phyloP scores from a whole-genome alignment of 2,888 invertebrate genomes.

The Gibbula magus region DNA sequence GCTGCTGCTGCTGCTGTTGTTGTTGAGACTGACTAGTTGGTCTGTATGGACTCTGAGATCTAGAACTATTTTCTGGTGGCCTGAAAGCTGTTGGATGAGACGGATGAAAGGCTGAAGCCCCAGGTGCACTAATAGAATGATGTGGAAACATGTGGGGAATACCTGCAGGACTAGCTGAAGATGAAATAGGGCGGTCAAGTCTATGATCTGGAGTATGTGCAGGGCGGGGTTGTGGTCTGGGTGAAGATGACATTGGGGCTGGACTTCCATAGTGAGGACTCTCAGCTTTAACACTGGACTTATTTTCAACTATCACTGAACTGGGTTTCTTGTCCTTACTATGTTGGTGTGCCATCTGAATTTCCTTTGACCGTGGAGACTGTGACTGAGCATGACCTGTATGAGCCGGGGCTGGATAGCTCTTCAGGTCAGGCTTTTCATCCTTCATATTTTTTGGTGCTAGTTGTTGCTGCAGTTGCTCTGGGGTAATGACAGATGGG shows the following conservation, averaged over 20 bases:
- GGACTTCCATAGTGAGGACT: constrained; percentile 41
- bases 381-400: constrained; percentile 30
- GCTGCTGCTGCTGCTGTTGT: constrained; percentile 39
- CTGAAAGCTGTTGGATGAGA: constrained; percentile 54
- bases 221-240: constrained; percentile 61
- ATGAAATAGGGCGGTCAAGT: constrained; percentile 44
- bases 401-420: constrained; percentile 29
- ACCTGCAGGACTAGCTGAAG: constrained; percentile 56
- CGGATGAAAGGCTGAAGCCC: constrained; percentile 36
- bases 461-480: constrained; percentile 69
- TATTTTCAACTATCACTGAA: constrained; percentile 71
- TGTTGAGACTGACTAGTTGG: constrained; percentile 53
- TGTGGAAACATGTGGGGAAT: constrained; percentile 53
- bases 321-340: constrained; percentile 52
- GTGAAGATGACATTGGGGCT: constrained; percentile 46
- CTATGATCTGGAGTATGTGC: constrained; percentile 63
- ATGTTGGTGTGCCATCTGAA: constrained; percentile 49
- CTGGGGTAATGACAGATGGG: constrained; percentile 72
- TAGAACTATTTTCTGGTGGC: constrained; percentile 45
- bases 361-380: constrained; percentile 48
- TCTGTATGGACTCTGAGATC: constrained; percentile 67
- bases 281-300: constrained; percentile 46
- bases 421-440: constrained; percentile 45
- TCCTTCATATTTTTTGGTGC: constrained; percentile 54
- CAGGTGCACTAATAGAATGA: constrained; percentile 40